Evolutionary conservation across 2,113 vertebrate genomes (phyloP).

Genomic region (Calypte anna): DNA sequence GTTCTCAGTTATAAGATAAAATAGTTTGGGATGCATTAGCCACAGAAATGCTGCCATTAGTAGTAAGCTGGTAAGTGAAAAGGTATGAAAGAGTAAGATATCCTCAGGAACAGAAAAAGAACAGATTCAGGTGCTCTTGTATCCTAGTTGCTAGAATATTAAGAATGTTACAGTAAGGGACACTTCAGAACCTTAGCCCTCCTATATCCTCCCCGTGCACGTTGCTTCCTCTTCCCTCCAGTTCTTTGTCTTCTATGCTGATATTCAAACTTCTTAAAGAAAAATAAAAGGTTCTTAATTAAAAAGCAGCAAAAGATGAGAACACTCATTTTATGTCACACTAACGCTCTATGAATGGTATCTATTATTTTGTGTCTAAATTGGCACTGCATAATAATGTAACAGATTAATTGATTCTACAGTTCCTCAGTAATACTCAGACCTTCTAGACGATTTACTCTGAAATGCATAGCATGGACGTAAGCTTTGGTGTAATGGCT

Average conservation of each 20-base stretch:
- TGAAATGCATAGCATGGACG: not conserved
- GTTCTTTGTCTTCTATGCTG: not conserved
- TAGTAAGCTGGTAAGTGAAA: not conserved
- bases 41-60: not conserved
- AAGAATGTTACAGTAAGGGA: not conserved
- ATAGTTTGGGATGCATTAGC: too few species aligned
- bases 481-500: not conserved
- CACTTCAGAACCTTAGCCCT: not conserved
- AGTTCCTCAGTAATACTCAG: not conserved
- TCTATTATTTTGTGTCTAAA: not conserved
- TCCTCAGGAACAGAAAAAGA: not conserved
- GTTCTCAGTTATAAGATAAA: not conserved
- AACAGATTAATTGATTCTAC: not conserved
- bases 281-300: not conserved
- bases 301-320: not conserved
- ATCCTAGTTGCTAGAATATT: not conserved
- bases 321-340: not conserved
- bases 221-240: not conserved
- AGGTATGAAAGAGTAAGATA: not conserved
- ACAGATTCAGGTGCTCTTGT: not conserved
- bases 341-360: accelerated
- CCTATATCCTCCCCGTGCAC: not conserved
- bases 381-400: not conserved
- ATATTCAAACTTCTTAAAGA: not conserved
- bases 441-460: not conserved